Evolutionary conservation across 2,888 invertebrate genomes (phyloP).

Genomic region (Aphidius colemani): DNA sequence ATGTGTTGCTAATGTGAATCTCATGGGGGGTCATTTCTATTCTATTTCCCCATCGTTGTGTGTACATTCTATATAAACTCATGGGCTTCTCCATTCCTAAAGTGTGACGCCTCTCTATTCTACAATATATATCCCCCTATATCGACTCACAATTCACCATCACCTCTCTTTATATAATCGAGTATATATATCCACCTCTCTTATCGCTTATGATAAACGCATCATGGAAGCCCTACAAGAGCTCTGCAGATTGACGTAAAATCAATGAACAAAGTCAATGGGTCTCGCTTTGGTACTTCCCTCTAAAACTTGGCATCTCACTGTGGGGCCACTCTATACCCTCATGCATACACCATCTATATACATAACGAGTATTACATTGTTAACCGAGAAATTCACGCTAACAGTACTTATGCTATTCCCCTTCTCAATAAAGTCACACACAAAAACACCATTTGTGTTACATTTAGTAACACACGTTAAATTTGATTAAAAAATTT

Average conservation of each 20-base stretch:
- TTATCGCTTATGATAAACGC: slow-evolving; percentile 58
- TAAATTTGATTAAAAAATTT: slow-evolving; percentile 1
- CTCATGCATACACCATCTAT: slow-evolving; percentile 16
- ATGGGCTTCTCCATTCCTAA: not conserved
- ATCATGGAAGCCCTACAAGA: slow-evolving; percentile 57
- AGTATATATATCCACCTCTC: slow-evolving; percentile 34
- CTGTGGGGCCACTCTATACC: slow-evolving; percentile 17
- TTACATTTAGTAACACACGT: not conserved
- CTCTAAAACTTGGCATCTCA: slow-evolving; percentile 25
- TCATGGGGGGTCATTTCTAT: slow-evolving; percentile 59
- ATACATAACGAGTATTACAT: slow-evolving; percentile 16
- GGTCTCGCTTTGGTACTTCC: slow-evolving; percentile 43
- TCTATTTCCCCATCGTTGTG: slow-evolving; percentile 47
- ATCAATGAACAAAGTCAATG: slow-evolving; percentile 61
- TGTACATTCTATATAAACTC: slow-evolving; percentile 13
- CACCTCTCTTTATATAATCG: slow-evolving; percentile 21
- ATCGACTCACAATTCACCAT: slow-evolving; percentile 35
- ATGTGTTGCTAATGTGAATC: slow-evolving; percentile 60
- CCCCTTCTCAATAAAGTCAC: slow-evolving; percentile 4
- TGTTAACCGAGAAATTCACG: slow-evolving; percentile 27
- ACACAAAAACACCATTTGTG: too few species aligned
- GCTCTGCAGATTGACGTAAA: slow-evolving; percentile 59
- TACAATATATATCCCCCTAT: not conserved
- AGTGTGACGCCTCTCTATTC: slow-evolving; percentile 31
- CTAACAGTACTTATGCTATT: slow-evolving; percentile 26